Base-by-base conservation (phyloP, 2,888 invertebrate genomes). In the Drosophila phalerata region DNA sequence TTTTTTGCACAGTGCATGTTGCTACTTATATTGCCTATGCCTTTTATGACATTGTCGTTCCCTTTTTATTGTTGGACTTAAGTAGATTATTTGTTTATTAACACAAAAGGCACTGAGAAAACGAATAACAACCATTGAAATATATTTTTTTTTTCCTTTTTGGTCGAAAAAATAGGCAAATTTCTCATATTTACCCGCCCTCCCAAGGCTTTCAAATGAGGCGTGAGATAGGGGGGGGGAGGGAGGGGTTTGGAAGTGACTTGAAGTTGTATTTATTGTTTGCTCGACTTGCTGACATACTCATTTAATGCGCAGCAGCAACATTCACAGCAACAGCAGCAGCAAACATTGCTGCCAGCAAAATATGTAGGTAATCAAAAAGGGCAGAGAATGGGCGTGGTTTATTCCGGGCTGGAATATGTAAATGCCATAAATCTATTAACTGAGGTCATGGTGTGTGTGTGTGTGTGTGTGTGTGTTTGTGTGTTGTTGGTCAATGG, bases 1-100 rank as follows among this genome's bases (percentile, higher is more conserved):
- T 10, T 37, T 57, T 70, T 77, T 13, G 40, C 22, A 1, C 61
- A 47, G 76, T 78, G 76, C 45, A 62, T n/a, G 19, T 8, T 13
- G 34, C 40, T 47, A 52, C 37, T 58, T 58, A 38, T 42, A 47
- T 57, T 64, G 67, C 62, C 74, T 37, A 48, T 69, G 77, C 62
- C 73, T 58, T 79, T 83, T 79, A 87, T 79, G 85, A 69, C 67
- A 62, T 81, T 73, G 69, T 85, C 76, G 81, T 75, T 83, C 62
- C 68, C 66, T 63, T 77, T 69, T 81, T 69, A 69, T 84, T 86
- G 73, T 84, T 69, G 61, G 71, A 71, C 85, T 85, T 87, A 81
- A 83, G 83, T 85, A 83, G 83, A 83, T 83, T 83, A 83, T 83
- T 83, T 83, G 85, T 83, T 83, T 83, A 87, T 83, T 87, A 87